Evolutionary conservation across 2,113 vertebrate species (phyloP).

Genomic region (Meleagris gallopavo): DNA sequence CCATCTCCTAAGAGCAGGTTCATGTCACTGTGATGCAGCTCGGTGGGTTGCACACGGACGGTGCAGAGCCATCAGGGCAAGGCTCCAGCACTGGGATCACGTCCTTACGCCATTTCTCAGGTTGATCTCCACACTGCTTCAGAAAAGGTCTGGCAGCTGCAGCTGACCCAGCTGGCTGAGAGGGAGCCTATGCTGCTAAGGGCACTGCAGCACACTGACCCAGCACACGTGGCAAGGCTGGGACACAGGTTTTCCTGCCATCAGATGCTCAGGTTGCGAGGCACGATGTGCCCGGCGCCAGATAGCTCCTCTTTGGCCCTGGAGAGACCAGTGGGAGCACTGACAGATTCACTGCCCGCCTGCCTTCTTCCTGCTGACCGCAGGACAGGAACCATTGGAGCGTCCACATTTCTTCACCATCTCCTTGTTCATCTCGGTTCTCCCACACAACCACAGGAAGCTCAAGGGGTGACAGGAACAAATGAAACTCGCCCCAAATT

Average conservation of each 20-base stretch:
- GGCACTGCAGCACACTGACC: neutral
- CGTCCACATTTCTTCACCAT: neutral
- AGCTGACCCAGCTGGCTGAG: neutral
- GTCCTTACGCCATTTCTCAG: neutral
- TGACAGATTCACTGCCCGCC: neutral
- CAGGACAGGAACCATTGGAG: neutral
- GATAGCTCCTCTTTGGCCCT: neutral
- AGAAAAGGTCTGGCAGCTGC: neutral
- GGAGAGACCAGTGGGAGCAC: neutral
- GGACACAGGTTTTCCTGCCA: neutral
- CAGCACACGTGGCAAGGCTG: neutral
- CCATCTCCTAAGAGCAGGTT: neutral
- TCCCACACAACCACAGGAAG: neutral
- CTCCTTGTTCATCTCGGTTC: neutral
- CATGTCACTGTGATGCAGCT: neutral
- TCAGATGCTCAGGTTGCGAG: neutral
- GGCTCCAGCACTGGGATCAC: neutral
- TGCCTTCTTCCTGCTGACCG: neutral
- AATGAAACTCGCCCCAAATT: fast-evolving
- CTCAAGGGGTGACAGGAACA: neutral
- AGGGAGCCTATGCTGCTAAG: neutral
- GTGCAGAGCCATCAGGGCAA: neutral
- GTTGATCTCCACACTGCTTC: neutral
- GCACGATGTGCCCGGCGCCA: neutral
- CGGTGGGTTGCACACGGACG: neutral